Evolutionary conservation across 2,888 invertebrate species (phyloP).

Genomic region (Monochamus alternatus): DNA sequence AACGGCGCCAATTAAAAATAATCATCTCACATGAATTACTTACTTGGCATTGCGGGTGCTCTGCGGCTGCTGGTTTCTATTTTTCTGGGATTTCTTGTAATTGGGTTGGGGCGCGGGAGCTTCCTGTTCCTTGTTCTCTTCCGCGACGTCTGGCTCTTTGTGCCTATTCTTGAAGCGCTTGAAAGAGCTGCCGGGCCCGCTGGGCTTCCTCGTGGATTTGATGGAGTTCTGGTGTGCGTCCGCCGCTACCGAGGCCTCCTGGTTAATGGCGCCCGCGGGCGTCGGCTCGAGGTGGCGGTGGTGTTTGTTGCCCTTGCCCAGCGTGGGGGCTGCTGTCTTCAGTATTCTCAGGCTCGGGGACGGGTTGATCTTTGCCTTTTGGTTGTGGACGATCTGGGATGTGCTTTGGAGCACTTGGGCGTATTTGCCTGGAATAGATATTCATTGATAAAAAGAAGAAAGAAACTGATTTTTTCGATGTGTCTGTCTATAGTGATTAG

Average conservation of each 20-base stretch:
- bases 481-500: too few relatives aligned
- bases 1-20: conserved; percentile 6
- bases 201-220: conserved; percentile 73
- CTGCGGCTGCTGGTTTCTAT: conserved; percentile 52
- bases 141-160: conserved; percentile 65
- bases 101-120: conserved; percentile 51
- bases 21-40: conserved; percentile 14
- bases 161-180: conserved; percentile 77
- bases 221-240: conserved; percentile 72
- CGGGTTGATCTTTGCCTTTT: conserved; percentile 75
- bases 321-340: conserved; percentile 83
- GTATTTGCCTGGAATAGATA: conserved; percentile 81
- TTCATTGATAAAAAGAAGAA: neutral
- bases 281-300: conserved; percentile 78
- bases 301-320: conserved; percentile 69
- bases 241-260: conserved; percentile 73
- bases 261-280: conserved; percentile 72
- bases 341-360: conserved; percentile 80
- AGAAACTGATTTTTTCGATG: too few relatives aligned
- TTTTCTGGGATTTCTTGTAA: conserved; percentile 62
- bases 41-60: conserved; percentile 31
- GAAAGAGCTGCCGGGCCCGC: conserved; percentile 65
- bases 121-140: conserved; percentile 61
- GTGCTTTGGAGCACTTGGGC: conserved; percentile 90
- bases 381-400: conserved; percentile 77